Percentiles rank a stretch among this genome's conserved stretches.
These are phyloP conservation scores for Nannospalax galili DNA, from an alignment of 2,113 vertebrate genomes.

Conservation along the genomic window DNA sequence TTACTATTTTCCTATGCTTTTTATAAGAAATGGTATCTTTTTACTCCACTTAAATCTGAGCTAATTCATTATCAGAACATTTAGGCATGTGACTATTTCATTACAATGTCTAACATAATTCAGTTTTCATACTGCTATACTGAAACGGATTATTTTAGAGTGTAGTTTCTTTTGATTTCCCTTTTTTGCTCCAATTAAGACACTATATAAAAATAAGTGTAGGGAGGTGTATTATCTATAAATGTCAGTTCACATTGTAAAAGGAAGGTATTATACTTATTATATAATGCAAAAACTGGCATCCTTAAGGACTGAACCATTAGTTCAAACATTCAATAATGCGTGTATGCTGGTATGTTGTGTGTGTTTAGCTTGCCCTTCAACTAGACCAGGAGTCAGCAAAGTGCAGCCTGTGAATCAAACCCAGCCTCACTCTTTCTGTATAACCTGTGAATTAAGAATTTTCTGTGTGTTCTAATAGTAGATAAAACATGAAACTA, in stretches of 20 bases:
- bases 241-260: neutral
- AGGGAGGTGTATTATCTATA: neutral
- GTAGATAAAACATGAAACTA: neutral
- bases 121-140: neutral
- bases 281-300: neutral
- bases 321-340: neutral
- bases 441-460: neutral
- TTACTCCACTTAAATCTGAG: constrained; percentile 10
- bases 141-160: neutral
- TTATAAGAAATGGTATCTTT: neutral
- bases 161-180: neutral
- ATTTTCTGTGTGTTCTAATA: constrained; percentile 2
- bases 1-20: neutral
- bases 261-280: neutral
- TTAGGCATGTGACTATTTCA: neutral
- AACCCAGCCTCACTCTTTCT: neutral
- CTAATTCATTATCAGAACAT: constrained; percentile 27
- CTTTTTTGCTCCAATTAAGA: neutral
- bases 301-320: neutral
- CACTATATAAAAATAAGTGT: neutral
- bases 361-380: neutral
- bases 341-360: too few relatives aligned
- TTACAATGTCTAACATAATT: neutral
- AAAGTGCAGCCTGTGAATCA: neutral
- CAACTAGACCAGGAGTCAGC: neutral